Conservation (phyloP, 2,113 vertebrate genomes). For the Tachycineta bicolor region DNA sequence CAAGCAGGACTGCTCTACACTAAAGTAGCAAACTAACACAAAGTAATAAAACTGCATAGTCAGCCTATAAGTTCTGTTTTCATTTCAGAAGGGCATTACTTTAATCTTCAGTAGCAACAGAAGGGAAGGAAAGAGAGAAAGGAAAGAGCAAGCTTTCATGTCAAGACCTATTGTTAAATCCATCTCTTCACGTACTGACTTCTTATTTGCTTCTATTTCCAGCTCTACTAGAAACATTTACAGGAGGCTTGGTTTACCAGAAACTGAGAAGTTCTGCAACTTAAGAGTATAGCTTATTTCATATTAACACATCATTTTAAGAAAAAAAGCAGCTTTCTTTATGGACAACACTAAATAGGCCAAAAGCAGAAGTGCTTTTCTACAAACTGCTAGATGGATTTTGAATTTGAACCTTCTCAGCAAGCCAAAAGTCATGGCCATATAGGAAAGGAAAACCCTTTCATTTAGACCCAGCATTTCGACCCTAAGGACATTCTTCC, state of each 20-base stretch:
- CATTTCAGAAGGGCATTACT: neutral
- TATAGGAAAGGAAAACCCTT: neutral
- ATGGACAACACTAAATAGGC: neutral
- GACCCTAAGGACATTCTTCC: neutral
- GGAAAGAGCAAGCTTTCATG: neutral
- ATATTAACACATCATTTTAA: neutral
- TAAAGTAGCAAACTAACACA: neutral
- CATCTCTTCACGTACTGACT: neutral
- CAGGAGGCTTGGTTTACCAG: neutral
- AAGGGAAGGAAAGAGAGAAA: rapidly evolving
- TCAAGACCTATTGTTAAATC: neutral
- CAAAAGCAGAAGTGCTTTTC: neutral
- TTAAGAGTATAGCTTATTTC: neutral
- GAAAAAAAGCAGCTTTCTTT: neutral
- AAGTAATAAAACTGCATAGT: neutral
- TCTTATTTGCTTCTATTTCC: neutral
- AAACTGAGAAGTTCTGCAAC: neutral
- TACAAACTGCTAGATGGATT: neutral
- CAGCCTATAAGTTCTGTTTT: neutral
- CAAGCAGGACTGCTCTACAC: neutral
- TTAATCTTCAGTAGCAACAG: neutral
- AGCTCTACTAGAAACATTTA: neutral
- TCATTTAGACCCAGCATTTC: neutral
- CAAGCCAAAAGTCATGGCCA: neutral
- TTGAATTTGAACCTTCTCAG: neutral